Conservation (phyloP, 2,113 vertebrate genomes). For the Dascyllus trimaculatus region DNA sequence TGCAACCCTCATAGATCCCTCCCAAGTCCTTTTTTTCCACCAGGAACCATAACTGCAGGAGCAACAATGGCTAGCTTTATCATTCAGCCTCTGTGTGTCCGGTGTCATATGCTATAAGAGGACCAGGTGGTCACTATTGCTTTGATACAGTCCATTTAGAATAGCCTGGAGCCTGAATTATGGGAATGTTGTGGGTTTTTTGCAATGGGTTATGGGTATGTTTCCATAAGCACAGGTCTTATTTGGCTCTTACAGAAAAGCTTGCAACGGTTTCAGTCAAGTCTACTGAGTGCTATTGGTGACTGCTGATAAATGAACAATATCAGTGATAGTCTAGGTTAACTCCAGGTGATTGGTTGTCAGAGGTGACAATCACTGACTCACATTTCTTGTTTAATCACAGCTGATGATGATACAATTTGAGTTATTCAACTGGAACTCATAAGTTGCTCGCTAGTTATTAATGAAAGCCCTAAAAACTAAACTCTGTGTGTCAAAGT, state of each 20-base stretch:
- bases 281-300: background rate
- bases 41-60: slow-evolving; percentile 38
- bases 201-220: background rate
- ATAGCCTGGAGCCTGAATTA: background rate
- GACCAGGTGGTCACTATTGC: slow-evolving; percentile 45
- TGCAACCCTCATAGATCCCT: slow-evolving; percentile 33
- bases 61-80: slow-evolving; percentile 66
- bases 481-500: too few relatives aligned
- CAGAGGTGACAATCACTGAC: background rate
- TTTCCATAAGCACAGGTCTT: slow-evolving; percentile 16
- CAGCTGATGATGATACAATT: too few relatives aligned
- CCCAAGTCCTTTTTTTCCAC: slow-evolving; percentile 29
- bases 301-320: background rate
- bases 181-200: slow-evolving; percentile 6
- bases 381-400: background rate
- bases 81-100: slow-evolving; percentile 51
- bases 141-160: slow-evolving; percentile 29
- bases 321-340: background rate
- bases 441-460: too few relatives aligned
- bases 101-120: slow-evolving; percentile 42
- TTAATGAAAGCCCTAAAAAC: too few relatives aligned
- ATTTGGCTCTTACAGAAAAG: background rate
- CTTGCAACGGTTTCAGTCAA: background rate
- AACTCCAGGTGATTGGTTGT: background rate
- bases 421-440: too few relatives aligned